phyloP scores from a whole-genome alignment of 1,140 invertebrate genomes.

The Drosophila equinoxialis region DNA sequence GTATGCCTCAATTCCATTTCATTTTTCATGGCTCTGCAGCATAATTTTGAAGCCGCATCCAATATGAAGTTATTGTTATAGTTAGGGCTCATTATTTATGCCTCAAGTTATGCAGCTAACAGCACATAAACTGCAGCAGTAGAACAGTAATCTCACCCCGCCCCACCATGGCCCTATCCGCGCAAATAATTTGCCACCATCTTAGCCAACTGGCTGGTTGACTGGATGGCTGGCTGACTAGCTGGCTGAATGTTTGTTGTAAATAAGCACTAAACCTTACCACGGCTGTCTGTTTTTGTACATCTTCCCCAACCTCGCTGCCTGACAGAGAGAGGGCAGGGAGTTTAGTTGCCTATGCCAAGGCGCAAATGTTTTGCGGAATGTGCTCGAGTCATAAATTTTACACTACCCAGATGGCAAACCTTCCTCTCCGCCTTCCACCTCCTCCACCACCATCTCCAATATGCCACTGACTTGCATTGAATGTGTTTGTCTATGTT shows the following conservation, averaged over 20 bases:
- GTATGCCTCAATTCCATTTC: not conserved
- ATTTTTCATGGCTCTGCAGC: constrained; percentile 11
- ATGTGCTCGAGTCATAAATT: constrained; percentile 79
- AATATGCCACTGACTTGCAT: constrained; percentile 69
- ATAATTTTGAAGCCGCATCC: constrained; percentile 37
- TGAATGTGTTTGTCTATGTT: constrained; percentile 72
- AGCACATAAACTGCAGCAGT: constrained; percentile 72
- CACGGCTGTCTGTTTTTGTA: constrained; percentile 56
- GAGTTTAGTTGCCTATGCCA: constrained; percentile 29
- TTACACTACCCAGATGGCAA: constrained; percentile 65
- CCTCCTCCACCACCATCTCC: too few relatives aligned
- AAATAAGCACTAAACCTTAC: constrained; percentile 73
- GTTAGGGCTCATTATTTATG: constrained; percentile 72
- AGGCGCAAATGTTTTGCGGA: constrained; percentile 79
- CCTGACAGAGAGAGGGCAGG: not conserved
- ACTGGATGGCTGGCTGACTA: too few relatives aligned
- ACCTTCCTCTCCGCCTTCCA: constrained; percentile 9
- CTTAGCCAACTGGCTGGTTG: constrained; percentile 12
- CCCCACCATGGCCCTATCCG: too few relatives aligned
- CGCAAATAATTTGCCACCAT: constrained; percentile 12
- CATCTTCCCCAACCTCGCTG: constrained; percentile 20
- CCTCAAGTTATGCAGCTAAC: constrained; percentile 72
- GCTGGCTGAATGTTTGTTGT: constrained; percentile 32
- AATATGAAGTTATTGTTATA: constrained; percentile 59
- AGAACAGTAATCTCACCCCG: not conserved